These are phyloP conservation scores for Drosophila melanosoma DNA, from an alignment of 2,888 invertebrate species.

Conservation along the genomic window DNA sequence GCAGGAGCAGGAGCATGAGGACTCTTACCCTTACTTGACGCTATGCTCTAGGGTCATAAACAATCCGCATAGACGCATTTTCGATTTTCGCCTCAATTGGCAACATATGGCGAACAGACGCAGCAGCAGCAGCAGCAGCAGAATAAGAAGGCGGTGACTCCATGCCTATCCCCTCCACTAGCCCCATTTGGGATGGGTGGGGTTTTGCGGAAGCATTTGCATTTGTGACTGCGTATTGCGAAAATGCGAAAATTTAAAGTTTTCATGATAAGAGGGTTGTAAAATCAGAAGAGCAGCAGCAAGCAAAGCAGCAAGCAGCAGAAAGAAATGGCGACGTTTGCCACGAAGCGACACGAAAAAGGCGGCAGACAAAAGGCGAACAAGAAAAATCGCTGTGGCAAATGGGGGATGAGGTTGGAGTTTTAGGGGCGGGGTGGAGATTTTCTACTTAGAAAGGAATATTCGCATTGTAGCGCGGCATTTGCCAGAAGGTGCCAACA, in stretches of 20 bases:
- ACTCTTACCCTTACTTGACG: neutral
- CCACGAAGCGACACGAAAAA: constrained; percentile 63
- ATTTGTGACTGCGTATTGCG: constrained; percentile 78
- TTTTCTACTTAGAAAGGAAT: constrained; percentile 72
- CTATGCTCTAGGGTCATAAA: constrained; percentile 66
- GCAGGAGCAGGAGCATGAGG: neutral
- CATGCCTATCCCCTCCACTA: neutral
- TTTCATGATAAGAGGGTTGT: constrained; percentile 77
- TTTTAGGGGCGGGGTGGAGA: constrained; percentile 13
- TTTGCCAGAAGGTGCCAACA: constrained; percentile 79
- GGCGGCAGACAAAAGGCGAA: constrained; percentile 77
- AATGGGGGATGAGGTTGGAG: constrained; percentile 12
- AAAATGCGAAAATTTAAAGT: constrained; percentile 79
- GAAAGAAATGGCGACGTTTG: constrained; percentile 75
- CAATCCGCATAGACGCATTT: constrained; percentile 75
- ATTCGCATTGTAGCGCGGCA: constrained; percentile 75
- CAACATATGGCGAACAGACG: constrained; percentile 70
- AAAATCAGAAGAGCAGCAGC: constrained; percentile 51
- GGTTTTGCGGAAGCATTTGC: constrained; percentile 65
- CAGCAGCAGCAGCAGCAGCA: neutral
- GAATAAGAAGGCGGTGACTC: constrained; percentile 4
- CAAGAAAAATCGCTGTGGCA: constrained; percentile 76
- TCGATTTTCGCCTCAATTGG: constrained; percentile 80
- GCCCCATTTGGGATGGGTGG: constrained; percentile 1
- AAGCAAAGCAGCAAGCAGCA: constrained; percentile 48